phyloP scores from a whole-genome alignment of 2,888 invertebrate genomes.

The Holacanthella duospinosa region DNA sequence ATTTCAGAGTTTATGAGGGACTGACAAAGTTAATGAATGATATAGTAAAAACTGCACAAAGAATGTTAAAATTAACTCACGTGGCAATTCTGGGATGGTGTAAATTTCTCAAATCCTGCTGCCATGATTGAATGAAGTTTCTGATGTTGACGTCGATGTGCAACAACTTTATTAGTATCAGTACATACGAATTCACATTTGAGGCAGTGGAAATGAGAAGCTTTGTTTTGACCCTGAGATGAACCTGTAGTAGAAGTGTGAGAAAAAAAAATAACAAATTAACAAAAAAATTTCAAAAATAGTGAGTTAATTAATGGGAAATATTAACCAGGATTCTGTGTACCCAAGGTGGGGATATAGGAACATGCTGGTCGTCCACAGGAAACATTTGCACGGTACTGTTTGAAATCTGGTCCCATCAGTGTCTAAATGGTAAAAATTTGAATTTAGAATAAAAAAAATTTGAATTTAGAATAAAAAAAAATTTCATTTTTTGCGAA shows the following conservation, averaged over 20 bases:
- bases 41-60: no score
- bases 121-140: slow-evolving; percentile 87
- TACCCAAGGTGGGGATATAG: slow-evolving; percentile 55
- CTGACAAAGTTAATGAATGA: no score
- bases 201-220: slow-evolving; percentile 90
- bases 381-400: slow-evolving; percentile 79
- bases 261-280: not conserved
- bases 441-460: slow-evolving; percentile 1
- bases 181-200: slow-evolving; percentile 93
- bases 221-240: slow-evolving; percentile 59
- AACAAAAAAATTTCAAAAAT: not conserved
- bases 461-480: no score
- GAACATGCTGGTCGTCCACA: slow-evolving; percentile 77
- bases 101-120: slow-evolving; percentile 88
- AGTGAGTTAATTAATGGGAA: no score
- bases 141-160: slow-evolving; percentile 84
- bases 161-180: slow-evolving; percentile 91
- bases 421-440: no score
- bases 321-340: slow-evolving; percentile 22
- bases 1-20: no score
- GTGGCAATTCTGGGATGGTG: slow-evolving; percentile 68
- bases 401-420: slow-evolving; percentile 91
- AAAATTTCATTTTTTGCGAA: no score
- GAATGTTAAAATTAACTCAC: no score
- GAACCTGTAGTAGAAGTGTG: slow-evolving; percentile 7